These are phyloP conservation scores for Unio pictorum DNA, from an alignment of 2,888 invertebrate genomes.

Conservation along the genomic window DNA sequence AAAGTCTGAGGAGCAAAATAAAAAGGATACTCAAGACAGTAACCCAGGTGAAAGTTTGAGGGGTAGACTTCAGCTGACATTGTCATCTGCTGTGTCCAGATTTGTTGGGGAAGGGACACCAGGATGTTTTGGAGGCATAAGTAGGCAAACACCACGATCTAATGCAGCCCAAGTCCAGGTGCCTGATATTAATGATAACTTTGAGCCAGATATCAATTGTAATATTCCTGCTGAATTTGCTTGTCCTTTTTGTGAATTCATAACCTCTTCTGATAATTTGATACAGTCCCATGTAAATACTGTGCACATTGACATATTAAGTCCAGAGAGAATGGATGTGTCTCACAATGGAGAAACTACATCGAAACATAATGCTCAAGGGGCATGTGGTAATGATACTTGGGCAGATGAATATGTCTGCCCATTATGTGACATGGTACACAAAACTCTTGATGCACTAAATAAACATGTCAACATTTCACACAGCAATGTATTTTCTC, in stretches of 20 bases:
- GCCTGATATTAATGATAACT: constrained; percentile 49
- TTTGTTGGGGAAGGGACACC: no score
- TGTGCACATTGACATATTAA: constrained; percentile 78
- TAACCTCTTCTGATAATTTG: constrained; percentile 82
- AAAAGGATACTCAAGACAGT: not conserved
- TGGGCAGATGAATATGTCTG: constrained; percentile 77
- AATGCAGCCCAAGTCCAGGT: constrained; percentile 12
- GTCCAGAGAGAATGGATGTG: constrained; percentile 33
- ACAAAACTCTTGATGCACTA: constrained; percentile 78
- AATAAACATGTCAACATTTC: constrained; percentile 90
- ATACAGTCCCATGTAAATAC: constrained; percentile 86
- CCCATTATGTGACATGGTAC: constrained; percentile 84
- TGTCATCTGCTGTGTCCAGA: constrained; percentile 10
- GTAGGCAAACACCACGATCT: no score
- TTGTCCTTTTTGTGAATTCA: constrained; percentile 87
- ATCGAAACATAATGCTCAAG: constrained; percentile 3
- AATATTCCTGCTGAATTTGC: constrained; percentile 48
- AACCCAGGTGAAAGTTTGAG: constrained; percentile 5
- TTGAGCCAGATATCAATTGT: constrained; percentile 47
- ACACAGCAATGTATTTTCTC: constrained; percentile 86
- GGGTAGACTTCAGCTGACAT: constrained; percentile 29
- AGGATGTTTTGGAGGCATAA: no score
- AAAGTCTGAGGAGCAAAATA: not conserved
- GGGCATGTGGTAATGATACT: constrained; percentile 5
- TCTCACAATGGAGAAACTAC: not conserved